Percentiles rank a stretch among this genome's conserved stretches.
Evolutionary conservation across 2,113 vertebrate genomes (phyloP).

Genomic region (Nesoenas mayeri): DNA sequence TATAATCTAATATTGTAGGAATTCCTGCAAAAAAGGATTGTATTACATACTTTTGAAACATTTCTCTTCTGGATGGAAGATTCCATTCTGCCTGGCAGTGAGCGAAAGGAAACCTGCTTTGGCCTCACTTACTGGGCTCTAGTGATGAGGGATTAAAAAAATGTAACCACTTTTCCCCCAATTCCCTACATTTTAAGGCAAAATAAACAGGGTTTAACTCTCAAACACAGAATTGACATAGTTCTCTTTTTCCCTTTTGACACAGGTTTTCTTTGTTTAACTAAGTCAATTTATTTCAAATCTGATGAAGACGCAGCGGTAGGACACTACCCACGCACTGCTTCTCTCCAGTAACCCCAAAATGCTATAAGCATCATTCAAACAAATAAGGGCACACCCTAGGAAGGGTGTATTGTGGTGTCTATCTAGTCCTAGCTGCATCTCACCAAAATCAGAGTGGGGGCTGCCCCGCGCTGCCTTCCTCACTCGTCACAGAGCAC

Average conservation of each 20-base stretch:
- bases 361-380: neutral
- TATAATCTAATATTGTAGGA: neutral
- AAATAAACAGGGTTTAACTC: neutral
- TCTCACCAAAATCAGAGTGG: neutral
- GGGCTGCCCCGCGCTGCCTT: neutral
- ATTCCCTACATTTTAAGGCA: neutral
- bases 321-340: neutral
- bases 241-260: neutral
- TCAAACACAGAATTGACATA: neutral
- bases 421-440: neutral
- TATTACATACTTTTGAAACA: neutral
- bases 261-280: neutral
- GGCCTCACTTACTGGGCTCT: neutral
- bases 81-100: neutral
- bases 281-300: neutral
- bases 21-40: neutral
- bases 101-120: neutral
- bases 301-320: rapidly evolving
- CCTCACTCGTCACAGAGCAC: neutral
- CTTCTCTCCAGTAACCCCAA: neutral
- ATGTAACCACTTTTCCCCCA: neutral
- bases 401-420: neutral
- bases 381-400: neutral
- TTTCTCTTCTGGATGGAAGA: neutral
- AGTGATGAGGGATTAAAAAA: neutral